Evolutionary conservation across 2,888 invertebrate genomes (phyloP).

Genomic region (Xanthorhoe spadicearia): DNA sequence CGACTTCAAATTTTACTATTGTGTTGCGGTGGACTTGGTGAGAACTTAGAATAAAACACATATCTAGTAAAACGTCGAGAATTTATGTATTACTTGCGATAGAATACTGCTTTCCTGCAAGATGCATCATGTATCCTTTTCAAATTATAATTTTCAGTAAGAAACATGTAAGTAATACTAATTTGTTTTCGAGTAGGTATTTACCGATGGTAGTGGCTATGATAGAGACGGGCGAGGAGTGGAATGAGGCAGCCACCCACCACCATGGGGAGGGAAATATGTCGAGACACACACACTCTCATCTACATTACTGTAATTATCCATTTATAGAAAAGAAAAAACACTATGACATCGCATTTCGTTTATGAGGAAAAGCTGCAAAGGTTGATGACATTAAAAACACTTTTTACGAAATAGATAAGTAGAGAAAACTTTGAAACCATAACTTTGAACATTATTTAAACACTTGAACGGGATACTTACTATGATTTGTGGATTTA

Average conservation of each 20-base stretch:
- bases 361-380: slow-evolving; percentile 29
- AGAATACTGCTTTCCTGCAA: neutral
- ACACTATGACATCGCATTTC: slow-evolving; percentile 55
- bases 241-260: slow-evolving; percentile 51
- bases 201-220: slow-evolving; percentile 57
- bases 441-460: too few relatives aligned
- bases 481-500: too few relatives aligned
- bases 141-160: neutral
- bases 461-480: too few relatives aligned
- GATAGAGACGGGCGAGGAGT: slow-evolving; percentile 57
- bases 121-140: neutral
- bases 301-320: slow-evolving; percentile 82
- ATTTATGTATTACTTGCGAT: neutral
- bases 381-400: slow-evolving; percentile 43
- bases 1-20: slow-evolving; percentile 25
- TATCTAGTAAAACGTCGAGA: slow-evolving; percentile 8
- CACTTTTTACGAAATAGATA: slow-evolving; percentile 25
- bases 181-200: slow-evolving; percentile 48
- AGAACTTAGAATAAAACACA: slow-evolving; percentile 23
- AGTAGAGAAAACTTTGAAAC: too few relatives aligned
- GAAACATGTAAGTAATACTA: neutral
- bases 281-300: slow-evolving; percentile 73
- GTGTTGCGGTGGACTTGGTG: slow-evolving; percentile 30
- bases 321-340: slow-evolving; percentile 72
- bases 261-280: slow-evolving; percentile 65